Evolutionary conservation across 1,140 invertebrate genomes (phyloP), one percentile per base, ranked within the genome.

Genomic region (Meloidogyne exigua): DNA sequence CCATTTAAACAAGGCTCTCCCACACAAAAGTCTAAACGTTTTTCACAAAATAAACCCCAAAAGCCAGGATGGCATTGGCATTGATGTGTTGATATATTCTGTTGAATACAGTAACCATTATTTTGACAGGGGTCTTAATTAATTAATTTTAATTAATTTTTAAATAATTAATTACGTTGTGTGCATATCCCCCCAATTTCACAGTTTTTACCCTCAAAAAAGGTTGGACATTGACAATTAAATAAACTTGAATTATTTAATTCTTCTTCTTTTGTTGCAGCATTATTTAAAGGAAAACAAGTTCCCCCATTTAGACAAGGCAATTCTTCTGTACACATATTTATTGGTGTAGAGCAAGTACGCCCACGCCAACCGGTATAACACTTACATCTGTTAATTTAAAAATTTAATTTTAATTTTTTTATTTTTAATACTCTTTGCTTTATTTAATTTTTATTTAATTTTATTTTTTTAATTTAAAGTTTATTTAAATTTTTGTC

Each of bases 11-110:
- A 87, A 10, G 86, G 85, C 12, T 76, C 73, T 7, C 76, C 74
- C 39, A 76, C 69, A 71, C 88, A 89, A 62, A 79, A 83, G 44
- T 86, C 81, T 9, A 83, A 82, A 26, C 78, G 68, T 63, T 83
- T 82, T 66, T 89, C 86, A 82, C 89, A 89, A 28, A 82, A 79
- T 0, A 68, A 68, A 11, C 89, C 89, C 72, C 85, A 80, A 71
- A 84, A 88, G 32, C 86, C 88, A n/a, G 75, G 78, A 13, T 79
- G 74, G 78, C 88, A 89, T 1, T 66, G 70, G 78, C 88, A 89
- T n/a, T 67, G 68, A 75, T 88, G 87, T 21, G 77, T 76, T 23
- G 62, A 78, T 32, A 74, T 73, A 13, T 76, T 79, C 25, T 82
- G 49, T 66, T 87, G 85, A n/a, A 81, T 68, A 66, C 85, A 86